These are phyloP conservation scores for Platycercus adscitus DNA, from an alignment of 2,113 vertebrate species.

Conservation along the genomic window DNA sequence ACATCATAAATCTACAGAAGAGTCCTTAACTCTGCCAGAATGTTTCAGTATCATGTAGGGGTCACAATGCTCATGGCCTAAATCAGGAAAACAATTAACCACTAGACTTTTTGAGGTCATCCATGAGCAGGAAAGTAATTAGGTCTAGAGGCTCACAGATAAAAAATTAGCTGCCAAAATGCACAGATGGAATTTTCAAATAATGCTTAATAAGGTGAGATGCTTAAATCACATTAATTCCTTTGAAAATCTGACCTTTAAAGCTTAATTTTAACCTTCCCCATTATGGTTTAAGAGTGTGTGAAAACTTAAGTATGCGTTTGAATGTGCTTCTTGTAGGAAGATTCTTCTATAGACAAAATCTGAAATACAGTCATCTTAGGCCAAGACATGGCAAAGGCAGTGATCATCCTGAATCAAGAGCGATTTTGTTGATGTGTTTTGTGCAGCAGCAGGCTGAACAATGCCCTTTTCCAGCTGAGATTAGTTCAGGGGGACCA, in stretches of 20 bases:
- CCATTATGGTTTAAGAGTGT: conserved; percentile 16
- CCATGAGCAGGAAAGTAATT: conserved; percentile 34
- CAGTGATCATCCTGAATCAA: not conserved
- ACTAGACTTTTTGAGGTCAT: conserved; percentile 31
- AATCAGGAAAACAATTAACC: conserved; percentile 58
- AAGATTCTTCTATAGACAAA: not conserved
- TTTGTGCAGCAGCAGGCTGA: not conserved
- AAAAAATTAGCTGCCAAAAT: conserved; percentile 48
- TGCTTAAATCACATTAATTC: not conserved
- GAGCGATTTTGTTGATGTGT: not conserved
- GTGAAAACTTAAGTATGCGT: not conserved
- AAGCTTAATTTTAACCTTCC: conserved; percentile 44
- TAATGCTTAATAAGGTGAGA: conserved; percentile 42
- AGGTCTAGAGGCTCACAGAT: conserved; percentile 11
- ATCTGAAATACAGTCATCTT: not conserved
- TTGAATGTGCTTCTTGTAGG: not conserved
- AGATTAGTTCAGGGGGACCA: conserved; percentile 1
- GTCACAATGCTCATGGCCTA: not conserved
- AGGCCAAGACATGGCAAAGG: not conserved
- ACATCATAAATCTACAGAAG: conserved; percentile 21
- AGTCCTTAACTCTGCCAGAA: conserved; percentile 22
- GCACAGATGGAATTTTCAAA: conserved; percentile 45
- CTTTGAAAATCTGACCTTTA: conserved; percentile 51
- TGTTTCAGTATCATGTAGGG: conserved; percentile 10
- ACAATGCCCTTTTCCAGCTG: not conserved